Evolutionary conservation across 2,797 vertebrate species (phyloP), one percentile per base, ranked within the genome.

Genomic region (Darevskia mixta): DNA sequence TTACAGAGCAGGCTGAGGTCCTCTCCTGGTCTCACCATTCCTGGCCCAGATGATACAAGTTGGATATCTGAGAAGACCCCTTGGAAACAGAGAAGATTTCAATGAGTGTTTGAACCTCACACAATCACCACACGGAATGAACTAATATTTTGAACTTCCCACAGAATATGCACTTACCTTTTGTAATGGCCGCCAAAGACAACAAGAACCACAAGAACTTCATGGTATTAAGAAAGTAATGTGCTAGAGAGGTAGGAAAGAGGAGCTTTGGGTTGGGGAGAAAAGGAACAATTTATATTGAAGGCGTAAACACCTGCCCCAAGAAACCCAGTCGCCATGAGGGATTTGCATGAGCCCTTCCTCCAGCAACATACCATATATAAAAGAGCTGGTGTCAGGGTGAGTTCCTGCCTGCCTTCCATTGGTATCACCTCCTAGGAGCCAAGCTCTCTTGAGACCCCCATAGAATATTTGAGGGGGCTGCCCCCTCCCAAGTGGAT

Each of bases 91-190:
- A 49, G 32, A 35, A 73, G 8, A 86, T 67, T 38, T 7, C 8
- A 43, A 49, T 61, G 58, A 61, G 13, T 55, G 49, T 23, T 18
- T 61, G 58, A 61, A 61, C 1, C 0, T 23, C 58, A 61, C 20
- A 7, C 20, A 27, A 38, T 1, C 7, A 29, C 1, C 6, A 8
- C 1, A 5, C 11, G 4, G 11, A 27, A 4, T 3, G 8, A 25
- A 49, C 5, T 1, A 35, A 71, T 15, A 9, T 10, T 2, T 17
- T 2, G 4, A 1, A 18, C 29, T 11, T 32, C 9, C 27, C 27
- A 20, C 17, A 27, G n/a, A 49, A 27, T 3, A 13, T 27, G 4
- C 66, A 6, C 75, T 79, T 86, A 79, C 85, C 5, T 69, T 18
- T 79, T 18, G 41, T 64, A 55, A 35, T 9, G 2, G 64, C 9